phyloP scores from a whole-genome alignment of 2,797 vertebrate genomes.

The Tarsius wallacei region DNA sequence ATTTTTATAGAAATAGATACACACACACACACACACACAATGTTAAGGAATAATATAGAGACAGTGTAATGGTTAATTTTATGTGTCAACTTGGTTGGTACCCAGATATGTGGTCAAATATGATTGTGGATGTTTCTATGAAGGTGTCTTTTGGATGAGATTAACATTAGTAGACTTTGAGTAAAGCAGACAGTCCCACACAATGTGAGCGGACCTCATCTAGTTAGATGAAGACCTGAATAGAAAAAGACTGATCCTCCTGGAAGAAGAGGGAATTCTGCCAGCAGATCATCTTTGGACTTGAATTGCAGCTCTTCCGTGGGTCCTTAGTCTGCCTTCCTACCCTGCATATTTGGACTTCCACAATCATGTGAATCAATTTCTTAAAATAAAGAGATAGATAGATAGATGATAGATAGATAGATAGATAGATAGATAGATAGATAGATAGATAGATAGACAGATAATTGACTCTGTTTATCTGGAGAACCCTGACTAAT shows the following conservation, averaged over 20 bases:
- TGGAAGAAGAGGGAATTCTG: neutral
- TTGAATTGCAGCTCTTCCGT: neutral
- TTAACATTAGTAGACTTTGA: neutral
- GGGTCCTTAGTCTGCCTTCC: no score
- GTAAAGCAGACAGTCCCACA: neutral
- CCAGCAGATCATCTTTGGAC: neutral
- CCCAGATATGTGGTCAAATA: neutral
- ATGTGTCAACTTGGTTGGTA: neutral
- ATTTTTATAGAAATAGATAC: neutral
- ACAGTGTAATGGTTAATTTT: neutral
- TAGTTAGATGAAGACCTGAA: neutral
- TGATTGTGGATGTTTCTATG: neutral
- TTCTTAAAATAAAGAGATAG: neutral
- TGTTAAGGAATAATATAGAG: neutral
- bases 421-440: no score
- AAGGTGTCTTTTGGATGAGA: neutral
- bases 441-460: no score
- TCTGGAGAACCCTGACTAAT: neutral
- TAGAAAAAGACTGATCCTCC: neutral
- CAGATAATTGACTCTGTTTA: neutral
- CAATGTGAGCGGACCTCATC: neutral
- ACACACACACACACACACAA: no score
- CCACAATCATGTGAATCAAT: neutral
- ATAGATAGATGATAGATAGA: neutral
- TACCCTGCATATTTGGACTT: neutral